phyloP scores from a whole-genome alignment of 2,797 vertebrate genomes.

The Hippocampus kuda region DNA sequence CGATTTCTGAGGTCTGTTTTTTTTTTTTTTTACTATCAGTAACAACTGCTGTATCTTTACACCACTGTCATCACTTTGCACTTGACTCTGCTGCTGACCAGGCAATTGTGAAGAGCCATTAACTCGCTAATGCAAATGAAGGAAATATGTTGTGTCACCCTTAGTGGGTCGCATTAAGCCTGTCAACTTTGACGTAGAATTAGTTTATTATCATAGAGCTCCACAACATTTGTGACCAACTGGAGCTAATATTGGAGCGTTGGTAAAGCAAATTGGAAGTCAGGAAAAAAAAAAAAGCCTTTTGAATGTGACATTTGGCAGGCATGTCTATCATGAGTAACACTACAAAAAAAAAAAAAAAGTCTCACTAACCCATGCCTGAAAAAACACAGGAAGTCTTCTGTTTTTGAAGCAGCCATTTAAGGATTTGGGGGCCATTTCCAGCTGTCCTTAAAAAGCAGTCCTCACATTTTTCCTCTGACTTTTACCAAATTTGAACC shows the following conservation, averaged over 20 bases:
- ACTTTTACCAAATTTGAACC: no score
- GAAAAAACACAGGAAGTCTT: no score
- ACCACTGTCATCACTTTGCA: conserved; percentile 14
- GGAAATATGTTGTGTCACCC: background rate
- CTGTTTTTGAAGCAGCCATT: no score
- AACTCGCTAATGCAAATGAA: conserved; percentile 1
- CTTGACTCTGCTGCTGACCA: conserved; percentile 4
- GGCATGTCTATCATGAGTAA: no score
- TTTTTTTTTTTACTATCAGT: background rate
- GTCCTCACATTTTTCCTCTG: no score
- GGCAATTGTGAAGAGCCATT: conserved; percentile 4
- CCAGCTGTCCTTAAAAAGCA: no score
- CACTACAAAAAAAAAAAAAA: no score
- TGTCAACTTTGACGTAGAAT: background rate
- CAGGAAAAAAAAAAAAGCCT: no score
- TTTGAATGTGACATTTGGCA: no score
- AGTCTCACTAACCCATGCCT: no score
- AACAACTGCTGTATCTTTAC: background rate
- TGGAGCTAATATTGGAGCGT: background rate
- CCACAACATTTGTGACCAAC: background rate
- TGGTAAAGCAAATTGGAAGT: background rate
- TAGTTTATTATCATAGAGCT: background rate
- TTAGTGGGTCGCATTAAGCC: background rate
- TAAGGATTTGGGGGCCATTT: no score
- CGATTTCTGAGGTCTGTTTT: background rate